Base-by-base conservation (phyloP, 2,113 vertebrate species). In the Andinoacara biseriatus region DNA sequence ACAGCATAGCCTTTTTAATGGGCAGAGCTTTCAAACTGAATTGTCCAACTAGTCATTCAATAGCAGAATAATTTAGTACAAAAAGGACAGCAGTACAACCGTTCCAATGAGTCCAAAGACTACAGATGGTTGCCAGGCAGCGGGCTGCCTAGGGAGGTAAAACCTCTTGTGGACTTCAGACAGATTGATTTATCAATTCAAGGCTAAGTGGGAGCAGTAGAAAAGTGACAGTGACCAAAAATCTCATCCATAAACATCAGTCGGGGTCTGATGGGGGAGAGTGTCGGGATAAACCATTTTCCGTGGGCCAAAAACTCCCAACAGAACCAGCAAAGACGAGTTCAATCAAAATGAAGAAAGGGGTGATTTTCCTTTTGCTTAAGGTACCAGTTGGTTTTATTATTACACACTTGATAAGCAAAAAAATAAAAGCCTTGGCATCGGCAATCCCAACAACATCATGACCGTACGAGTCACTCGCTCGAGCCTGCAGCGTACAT, bases 351-450 rank as follows among this genome's bases (percentile, higher is more conserved):
- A 38, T 26, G 54, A 90, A 10, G 59, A 87, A 81, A 80, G 46
- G 40, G 49, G 3, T 5, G 13, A 2, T 35, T 38, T 33, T 46
- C 26, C 10, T 62, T 67, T 29, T 38, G 33, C 81, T 86, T 65
- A 88, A 87, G 83, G 90, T 91, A 93, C 87, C 92, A 87, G 89
- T 90, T 86, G 87, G 92, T 91, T 92, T 94, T 93, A 91, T 93
- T 93, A 93, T 93, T 88, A 91, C 89, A 91, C 92, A 93, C 90
- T 92, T 17, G 60, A 91, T 81, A 91, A 93, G 87, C 91, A 87
- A 89, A 89, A 77, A 91, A 72, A 54, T 33, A 54, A 72, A 92
- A 90, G 87, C 86, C 89, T 90, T 93, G 92, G 92, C 93, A 91
- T 90, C 85, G 85, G 89, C 89, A 80, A 82, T 86, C 78, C 58